Conservation (phyloP, 1,140 invertebrate species). For the Atta colombica region DNA sequence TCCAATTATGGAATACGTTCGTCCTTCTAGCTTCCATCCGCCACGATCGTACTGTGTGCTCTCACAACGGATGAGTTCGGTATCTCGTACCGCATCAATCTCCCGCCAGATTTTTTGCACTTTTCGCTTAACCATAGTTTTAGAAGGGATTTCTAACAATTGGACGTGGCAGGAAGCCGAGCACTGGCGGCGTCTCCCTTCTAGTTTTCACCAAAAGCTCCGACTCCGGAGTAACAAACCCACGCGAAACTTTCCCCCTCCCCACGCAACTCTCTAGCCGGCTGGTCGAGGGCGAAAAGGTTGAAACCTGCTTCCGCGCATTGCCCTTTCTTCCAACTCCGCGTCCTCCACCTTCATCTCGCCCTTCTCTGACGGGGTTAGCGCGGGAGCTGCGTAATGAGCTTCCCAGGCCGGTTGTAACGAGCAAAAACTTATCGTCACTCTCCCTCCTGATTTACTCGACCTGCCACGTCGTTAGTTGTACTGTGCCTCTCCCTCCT, state of each 20-base stretch:
- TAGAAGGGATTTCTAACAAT: constrained; percentile 31
- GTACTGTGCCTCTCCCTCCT: constrained; percentile 56
- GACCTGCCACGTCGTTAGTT: constrained; percentile 78
- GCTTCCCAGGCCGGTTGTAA: constrained; percentile 80
- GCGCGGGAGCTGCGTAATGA: constrained; percentile 76
- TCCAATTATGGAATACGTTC: constrained; percentile 40
- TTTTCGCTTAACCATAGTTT: constrained; percentile 65
- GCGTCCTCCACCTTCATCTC: constrained; percentile 36
- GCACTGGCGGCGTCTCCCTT: not conserved
- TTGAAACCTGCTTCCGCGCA: constrained; percentile 58
- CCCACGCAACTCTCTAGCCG: not conserved
- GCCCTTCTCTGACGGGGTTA: constrained; percentile 50
- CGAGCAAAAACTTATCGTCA: constrained; percentile 82
- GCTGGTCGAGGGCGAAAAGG: constrained; percentile 67
- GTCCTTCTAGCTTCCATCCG: not conserved
- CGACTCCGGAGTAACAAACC: constrained; percentile 33
- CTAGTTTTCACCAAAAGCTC: constrained; percentile 26
- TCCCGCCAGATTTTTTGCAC: constrained; percentile 30
- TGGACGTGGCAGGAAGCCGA: constrained; percentile 50
- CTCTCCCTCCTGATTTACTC: constrained; percentile 80
- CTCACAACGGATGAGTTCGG: constrained; percentile 4
- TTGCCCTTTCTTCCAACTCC: constrained; percentile 25
- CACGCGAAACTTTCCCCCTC: constrained; percentile 39
- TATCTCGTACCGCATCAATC: constrained; percentile 37
- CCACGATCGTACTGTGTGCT: constrained; percentile 9